Evolutionary conservation across 2,797 vertebrate genomes (phyloP).

Genomic region (Danio jaintianensis): DNA sequence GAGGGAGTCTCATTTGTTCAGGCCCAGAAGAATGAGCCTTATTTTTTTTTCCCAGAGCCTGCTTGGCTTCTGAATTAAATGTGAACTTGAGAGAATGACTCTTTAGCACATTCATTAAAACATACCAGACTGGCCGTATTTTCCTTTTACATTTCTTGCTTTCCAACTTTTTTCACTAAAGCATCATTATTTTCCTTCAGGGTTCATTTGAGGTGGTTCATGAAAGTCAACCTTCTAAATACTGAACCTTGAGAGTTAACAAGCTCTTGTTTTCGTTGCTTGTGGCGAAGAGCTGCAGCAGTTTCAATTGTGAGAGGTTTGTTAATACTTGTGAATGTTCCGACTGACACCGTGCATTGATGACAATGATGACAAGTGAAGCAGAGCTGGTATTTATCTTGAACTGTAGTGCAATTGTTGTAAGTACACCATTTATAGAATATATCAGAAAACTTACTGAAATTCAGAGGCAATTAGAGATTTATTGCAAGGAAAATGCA

Average conservation of each 20-base stretch:
- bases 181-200: slow-evolving; percentile 24
- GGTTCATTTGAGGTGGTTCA: slow-evolving; percentile 19
- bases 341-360: neutral
- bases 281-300: neutral
- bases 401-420: neutral
- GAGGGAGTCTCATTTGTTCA: slow-evolving; percentile 69
- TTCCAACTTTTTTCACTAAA: slow-evolving; percentile 13
- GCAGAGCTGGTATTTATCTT: neutral
- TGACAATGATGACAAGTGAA: neutral
- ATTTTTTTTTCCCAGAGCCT: slow-evolving; percentile 67
- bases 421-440: neutral
- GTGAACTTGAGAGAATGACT: slow-evolving; percentile 46
- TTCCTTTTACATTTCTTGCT: slow-evolving; percentile 9
- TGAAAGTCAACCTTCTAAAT: neutral
- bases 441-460: neutral
- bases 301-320: neutral
- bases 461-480: neutral
- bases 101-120: slow-evolving; percentile 41
- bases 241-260: neutral
- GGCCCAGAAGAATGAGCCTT: slow-evolving; percentile 62
- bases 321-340: neutral
- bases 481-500: neutral
- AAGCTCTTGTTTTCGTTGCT: neutral
- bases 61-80: slow-evolving; percentile 62
- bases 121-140: neutral